Percentiles rank a stretch among this genome's conserved stretches.
phyloP scores from a whole-genome alignment of 2,113 vertebrate genomes.

The Madoqua kirkii region DNA sequence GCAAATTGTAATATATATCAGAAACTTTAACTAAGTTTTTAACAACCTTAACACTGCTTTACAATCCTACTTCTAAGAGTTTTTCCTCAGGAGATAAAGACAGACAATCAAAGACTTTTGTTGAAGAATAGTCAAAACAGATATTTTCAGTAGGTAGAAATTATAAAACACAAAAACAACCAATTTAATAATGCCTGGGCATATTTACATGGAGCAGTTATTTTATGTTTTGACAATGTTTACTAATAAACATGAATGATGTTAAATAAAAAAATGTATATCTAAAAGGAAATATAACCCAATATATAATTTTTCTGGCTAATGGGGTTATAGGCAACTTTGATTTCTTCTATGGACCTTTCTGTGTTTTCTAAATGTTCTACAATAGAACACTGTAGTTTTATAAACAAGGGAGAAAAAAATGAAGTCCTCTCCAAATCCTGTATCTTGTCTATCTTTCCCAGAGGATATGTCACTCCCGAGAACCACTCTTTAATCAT shows the following conservation, averaged over 20 bases:
- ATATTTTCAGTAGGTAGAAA: slow-evolving; percentile 28
- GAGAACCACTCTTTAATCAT: background rate
- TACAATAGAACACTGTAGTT: background rate
- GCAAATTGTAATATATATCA: background rate
- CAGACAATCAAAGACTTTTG: background rate
- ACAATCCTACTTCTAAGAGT: background rate
- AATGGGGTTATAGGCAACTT: background rate
- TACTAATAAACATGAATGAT: background rate
- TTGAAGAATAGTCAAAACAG: background rate
- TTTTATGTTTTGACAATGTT: slow-evolving; percentile 35
- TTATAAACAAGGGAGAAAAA: background rate
- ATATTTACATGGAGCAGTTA: background rate
- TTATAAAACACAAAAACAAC: slow-evolving; percentile 19
- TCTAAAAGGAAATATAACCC: background rate
- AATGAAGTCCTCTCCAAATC: background rate
- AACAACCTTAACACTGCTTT: background rate
- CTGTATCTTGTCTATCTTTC: background rate
- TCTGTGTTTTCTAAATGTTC: slow-evolving; percentile 17
- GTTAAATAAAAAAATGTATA: background rate
- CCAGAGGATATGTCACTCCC: background rate
- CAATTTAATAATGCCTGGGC: background rate
- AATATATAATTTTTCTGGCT: slow-evolving; percentile 19
- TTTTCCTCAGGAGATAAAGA: background rate
- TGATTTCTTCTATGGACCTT: background rate
- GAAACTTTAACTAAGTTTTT: background rate